Conservation (phyloP, 2,888 invertebrate genomes). For the Amiota communis region DNA sequence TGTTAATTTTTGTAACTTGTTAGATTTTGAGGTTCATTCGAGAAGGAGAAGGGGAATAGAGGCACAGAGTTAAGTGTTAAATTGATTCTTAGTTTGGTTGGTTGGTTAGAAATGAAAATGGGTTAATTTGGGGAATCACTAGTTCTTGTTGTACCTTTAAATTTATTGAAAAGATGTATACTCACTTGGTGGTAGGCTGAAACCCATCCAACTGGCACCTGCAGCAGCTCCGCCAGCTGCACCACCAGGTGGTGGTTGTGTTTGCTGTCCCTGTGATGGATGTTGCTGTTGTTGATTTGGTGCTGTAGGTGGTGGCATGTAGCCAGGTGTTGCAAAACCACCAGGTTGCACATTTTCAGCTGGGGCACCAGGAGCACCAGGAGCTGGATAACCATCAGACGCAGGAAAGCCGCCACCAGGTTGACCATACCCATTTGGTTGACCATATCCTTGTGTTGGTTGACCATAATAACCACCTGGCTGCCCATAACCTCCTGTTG, state of each 20-base stretch:
- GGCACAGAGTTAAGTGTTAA: not conserved
- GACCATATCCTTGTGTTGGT: not conserved
- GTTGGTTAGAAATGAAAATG: not conserved
- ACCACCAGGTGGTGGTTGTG: conserved; percentile 49
- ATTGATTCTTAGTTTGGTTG: not conserved
- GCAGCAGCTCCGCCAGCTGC: conserved; percentile 44
- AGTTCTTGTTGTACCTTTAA: no score
- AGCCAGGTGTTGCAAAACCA: conserved; percentile 59
- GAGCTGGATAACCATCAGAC: conserved; percentile 40
- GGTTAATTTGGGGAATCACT: no score
- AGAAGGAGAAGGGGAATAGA: no score
- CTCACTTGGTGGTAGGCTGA: conserved; percentile 72
- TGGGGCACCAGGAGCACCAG: conserved; percentile 32
- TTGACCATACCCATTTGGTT: conserved; percentile 36
- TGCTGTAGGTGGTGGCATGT: conserved; percentile 35
- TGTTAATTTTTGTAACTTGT: conserved; percentile 49
- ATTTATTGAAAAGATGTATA: conserved; percentile 29
- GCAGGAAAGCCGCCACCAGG: conserved; percentile 45
- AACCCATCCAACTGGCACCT: conserved; percentile 65
- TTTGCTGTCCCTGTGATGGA: conserved; percentile 48
- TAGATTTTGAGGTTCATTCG: conserved; percentile 37
- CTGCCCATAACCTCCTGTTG: conserved; percentile 19
- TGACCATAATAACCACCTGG: conserved; percentile 27
- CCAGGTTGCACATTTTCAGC: conserved; percentile 54
- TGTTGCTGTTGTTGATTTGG: conserved; percentile 45